Percentiles rank a stretch among this genome's conserved stretches.
Conservation (phyloP, 2,888 invertebrate genomes). For the Thymelicus sylvestris region DNA sequence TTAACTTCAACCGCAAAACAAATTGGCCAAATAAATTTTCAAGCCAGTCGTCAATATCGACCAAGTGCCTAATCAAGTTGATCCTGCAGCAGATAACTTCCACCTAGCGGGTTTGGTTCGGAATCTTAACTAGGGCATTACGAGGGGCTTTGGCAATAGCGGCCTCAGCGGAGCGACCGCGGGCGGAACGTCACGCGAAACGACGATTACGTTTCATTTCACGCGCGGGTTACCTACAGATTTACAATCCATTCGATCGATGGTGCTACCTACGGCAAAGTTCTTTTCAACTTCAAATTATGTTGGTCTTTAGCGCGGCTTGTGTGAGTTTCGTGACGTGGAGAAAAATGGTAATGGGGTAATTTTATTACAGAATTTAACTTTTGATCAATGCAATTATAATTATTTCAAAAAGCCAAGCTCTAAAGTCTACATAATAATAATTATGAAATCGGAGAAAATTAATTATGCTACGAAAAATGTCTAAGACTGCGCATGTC, state of each 20-base stretch:
- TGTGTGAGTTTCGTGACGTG: slow-evolving; percentile 23
- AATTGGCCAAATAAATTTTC: neutral
- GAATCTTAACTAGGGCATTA: slow-evolving; percentile 48
- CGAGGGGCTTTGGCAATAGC: slow-evolving; percentile 42
- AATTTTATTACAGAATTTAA: too few species aligned
- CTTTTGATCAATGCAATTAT: too few species aligned
- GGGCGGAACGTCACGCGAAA: slow-evolving; percentile 45
- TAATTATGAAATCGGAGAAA: too few species aligned
- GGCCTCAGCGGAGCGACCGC: slow-evolving; percentile 33
- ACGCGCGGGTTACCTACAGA: slow-evolving; percentile 33
- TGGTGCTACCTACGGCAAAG: slow-evolving; percentile 27
- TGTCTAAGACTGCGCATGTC: neutral
- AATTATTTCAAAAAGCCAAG: too few species aligned
- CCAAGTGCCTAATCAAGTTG: slow-evolving; percentile 14
- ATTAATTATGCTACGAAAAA: neutral
- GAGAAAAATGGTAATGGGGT: slow-evolving; percentile 8
- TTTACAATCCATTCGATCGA: slow-evolving; percentile 34
- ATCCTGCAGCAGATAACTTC: slow-evolving; percentile 23
- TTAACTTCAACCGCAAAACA: neutral
- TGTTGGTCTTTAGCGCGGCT: slow-evolving; percentile 20
- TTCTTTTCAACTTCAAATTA: slow-evolving; percentile 24
- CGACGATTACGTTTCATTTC: slow-evolving; percentile 45
- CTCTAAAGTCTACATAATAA: too few species aligned
- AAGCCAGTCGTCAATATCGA: slow-evolving; percentile 1
- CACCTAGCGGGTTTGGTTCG: slow-evolving; percentile 28